Evolutionary conservation across 2,888 invertebrate species (phyloP), one percentile per base, ranked within the genome.

Genomic region (Gryllus longicercus): DNA sequence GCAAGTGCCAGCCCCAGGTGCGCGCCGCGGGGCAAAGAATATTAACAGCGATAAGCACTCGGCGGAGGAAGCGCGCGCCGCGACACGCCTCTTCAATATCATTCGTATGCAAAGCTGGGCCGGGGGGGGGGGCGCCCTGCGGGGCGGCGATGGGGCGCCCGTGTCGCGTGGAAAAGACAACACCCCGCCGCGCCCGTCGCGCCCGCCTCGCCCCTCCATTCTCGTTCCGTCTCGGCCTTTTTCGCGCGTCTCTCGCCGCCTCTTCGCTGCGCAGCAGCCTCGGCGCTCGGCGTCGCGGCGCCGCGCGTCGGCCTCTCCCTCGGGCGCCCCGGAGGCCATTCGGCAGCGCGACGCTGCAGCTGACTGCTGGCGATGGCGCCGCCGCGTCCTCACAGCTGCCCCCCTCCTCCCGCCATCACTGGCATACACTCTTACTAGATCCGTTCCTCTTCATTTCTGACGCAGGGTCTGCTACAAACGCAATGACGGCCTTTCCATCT

Each of bases 31-130:
- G n/a, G 63, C 12, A n/a, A 63, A 63, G 63, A 63, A 63, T 63
- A 63, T 63, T 63, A 63, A 63, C 63, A 63, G 63, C 63, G n/a
- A n/a, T 63, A 63, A 63, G 63, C 63, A 63, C 16, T 63, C 63
- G n/a, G 63, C n/a, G 63, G 63, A 63, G 63, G 63, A n/a, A 63
- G 38, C 38, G 38, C 38, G 38, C 38, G 38, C 38, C 38, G 38
- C 38, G 38, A 63, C 63, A 63, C n/a, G 63, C 12, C 63, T 63
- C 63, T 63, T 63, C 63, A 63, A 63, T 63, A 63, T 63, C 63
- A 63, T 63, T 63, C 63, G 63, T 63, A 63, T 63, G 63, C 63
- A 63, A 63, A 63, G 63, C 63, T 63, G 63, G 63, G 63, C 12
- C 11, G 63, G n/a, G 63, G 63, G 4, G 12, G n/a, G 63, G 16